These are phyloP conservation scores for Fragum sueziense DNA, from an alignment of 2,888 invertebrate genomes.

Conservation along the genomic window DNA sequence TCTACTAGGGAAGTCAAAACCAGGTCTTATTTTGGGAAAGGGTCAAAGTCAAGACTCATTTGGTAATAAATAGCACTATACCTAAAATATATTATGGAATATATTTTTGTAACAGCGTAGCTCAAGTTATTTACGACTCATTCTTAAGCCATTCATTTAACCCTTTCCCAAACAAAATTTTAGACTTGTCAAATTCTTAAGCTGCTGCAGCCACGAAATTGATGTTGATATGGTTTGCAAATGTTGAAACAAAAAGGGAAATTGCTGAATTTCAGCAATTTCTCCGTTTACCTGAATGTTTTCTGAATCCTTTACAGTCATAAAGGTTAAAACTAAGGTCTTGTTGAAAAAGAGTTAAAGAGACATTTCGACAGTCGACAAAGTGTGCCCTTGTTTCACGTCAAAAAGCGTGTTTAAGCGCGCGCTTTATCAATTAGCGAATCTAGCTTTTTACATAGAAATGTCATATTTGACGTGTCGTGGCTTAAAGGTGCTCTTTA, in stretches of 20 bases:
- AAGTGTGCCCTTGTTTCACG: background rate
- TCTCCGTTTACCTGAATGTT: background rate
- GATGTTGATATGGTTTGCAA: background rate
- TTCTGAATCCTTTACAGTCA: background rate
- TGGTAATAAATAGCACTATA: too few species aligned
- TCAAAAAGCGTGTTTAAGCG: slow-evolving; percentile 8
- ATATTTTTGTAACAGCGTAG: too few species aligned
- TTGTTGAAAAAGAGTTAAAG: background rate
- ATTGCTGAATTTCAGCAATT: too few species aligned
- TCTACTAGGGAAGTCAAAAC: too few species aligned
- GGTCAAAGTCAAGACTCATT: too few species aligned
- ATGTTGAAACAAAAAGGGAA: background rate
- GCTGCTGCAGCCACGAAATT: too few species aligned
- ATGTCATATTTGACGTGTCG: background rate
- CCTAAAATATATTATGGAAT: too few species aligned
- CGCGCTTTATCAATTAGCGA: slow-evolving; percentile 14
- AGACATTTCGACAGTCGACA: background rate
- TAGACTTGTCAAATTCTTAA: too few species aligned
- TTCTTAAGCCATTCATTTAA: too few species aligned
- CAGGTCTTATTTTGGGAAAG: too few species aligned
- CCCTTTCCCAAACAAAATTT: too few species aligned
- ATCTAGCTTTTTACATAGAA: background rate
- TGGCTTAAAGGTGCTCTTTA: background rate
- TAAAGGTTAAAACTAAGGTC: background rate
- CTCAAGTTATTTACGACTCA: too few species aligned